Base-by-base conservation (phyloP, 2,113 vertebrate species). In the Rhinoderma darwinii region DNA sequence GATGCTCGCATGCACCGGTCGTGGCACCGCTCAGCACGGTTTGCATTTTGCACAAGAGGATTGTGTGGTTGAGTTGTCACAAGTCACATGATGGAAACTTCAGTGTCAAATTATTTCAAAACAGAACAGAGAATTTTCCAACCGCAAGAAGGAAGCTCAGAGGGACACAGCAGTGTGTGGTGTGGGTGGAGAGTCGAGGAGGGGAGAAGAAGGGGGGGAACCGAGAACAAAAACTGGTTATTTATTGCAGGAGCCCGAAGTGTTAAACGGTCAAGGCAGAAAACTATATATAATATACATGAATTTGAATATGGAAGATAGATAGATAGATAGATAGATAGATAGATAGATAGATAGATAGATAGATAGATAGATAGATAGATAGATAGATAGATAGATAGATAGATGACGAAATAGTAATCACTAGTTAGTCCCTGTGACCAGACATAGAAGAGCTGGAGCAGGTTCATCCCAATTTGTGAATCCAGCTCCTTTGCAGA, bases 11-110 rank as follows among this genome's bases (percentile, higher is more conserved):
- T 27, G 73, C 74, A 50, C 80, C 56, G 66, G 59, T 15, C 25
- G 3, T 22, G 3, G 9, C 17, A 10, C 20, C 39, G 20, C 20
- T 9, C 44, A 15, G 54, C 37, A 0, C 4, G 17, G 35, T 74
- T 27, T 43, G 66, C 35, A 61, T 61, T 61, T 73, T 87, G 47
- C 63, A 82, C 43, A 74, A 54, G 14, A 54, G n/a, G 47, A 61
- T 39, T 22, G 54, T 87, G 78, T 47, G 85, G 85, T 59, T 82
- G 78, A 41, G 17, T 37, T 44, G 66, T 74, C 22, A 81, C 66
- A 81, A 86, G 85, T 87, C 85, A 87, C 85, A 87, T 87, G 85
- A 87, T 87, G 85, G 85, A 87, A 87, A 87, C 17, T 87, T 81
- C 44, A 74, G 47, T 74, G 77, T 82, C 77, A 77, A 47, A 59